Percentiles rank a stretch among this genome's conserved stretches.
These are phyloP conservation scores for Maconellicoccus hirsutus DNA, from an alignment of 1,140 invertebrate genomes.

Conservation along the genomic window DNA sequence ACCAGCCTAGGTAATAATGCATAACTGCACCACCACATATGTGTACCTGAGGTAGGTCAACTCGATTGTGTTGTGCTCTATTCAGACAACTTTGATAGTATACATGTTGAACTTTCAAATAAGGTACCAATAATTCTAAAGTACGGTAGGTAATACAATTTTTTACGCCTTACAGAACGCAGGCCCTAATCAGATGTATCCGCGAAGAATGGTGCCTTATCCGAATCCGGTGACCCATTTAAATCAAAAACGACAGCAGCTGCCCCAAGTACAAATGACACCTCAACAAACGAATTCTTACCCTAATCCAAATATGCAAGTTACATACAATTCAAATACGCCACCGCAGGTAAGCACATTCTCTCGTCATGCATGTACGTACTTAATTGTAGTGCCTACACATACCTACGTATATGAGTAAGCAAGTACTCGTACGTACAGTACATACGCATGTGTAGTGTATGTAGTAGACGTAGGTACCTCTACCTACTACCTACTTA, in stretches of 20 bases:
- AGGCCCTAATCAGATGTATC: constrained; percentile 34
- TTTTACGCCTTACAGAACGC: background rate
- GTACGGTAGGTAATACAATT: too few species aligned
- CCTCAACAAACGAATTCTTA: constrained; percentile 32
- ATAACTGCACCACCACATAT: too few species aligned
- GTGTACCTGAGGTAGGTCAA: too few species aligned
- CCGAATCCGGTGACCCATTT: constrained; percentile 68
- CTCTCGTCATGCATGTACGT: too few species aligned
- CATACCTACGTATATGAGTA: too few species aligned
- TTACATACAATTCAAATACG: constrained; percentile 42
- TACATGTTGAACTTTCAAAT: background rate
- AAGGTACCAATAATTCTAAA: too few species aligned
- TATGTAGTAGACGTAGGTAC: background rate
- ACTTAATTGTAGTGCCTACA: too few species aligned
- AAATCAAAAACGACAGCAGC: constrained; percentile 54
- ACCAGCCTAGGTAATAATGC: too few species aligned
- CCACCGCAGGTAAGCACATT: constrained; percentile 31
- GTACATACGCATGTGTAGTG: too few species aligned
- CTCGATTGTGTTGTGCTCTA: too few species aligned
- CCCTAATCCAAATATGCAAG: constrained; percentile 37
- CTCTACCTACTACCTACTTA: background rate
- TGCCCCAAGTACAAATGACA: constrained; percentile 36
- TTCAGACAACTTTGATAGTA: too few species aligned
- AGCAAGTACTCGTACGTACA: too few species aligned
- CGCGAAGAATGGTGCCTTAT: constrained; percentile 62